Evolutionary conservation across 2,797 vertebrate species (phyloP).

Genomic region (Syncerus caffer): DNA sequence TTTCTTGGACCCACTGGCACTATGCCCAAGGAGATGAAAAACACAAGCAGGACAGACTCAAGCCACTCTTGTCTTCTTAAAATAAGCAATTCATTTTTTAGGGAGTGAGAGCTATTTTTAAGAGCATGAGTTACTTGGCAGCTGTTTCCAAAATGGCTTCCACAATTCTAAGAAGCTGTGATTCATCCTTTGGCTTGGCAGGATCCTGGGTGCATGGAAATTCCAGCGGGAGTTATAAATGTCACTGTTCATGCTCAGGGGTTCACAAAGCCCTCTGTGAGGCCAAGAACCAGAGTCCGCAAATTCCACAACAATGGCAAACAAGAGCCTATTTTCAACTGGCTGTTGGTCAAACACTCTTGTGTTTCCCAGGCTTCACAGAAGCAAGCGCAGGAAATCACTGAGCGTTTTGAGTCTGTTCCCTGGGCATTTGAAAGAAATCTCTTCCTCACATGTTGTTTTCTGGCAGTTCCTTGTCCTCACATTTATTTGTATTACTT

Average conservation of each 20-base stretch:
- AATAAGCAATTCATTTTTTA: conserved; percentile 61
- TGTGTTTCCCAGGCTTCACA: background rate
- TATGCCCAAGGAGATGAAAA: conserved; percentile 54
- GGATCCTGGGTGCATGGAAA: conserved; percentile 52
- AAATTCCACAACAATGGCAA: background rate
- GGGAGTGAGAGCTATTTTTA: conserved; percentile 61
- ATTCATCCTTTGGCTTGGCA: conserved; percentile 34
- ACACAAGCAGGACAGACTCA: conserved; percentile 43
- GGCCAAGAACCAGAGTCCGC: background rate
- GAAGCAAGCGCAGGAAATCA: background rate
- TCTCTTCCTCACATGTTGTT: background rate
- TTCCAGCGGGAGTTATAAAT: conserved; percentile 43
- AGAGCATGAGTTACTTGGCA: conserved; percentile 47
- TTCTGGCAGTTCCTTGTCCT: background rate
- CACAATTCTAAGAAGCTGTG: conserved; percentile 58
- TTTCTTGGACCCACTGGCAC: conserved; percentile 53
- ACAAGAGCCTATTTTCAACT: conserved; percentile 36
- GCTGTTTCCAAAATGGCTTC: conserved; percentile 53
- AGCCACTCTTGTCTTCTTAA: conserved; percentile 60
- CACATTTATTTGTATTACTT: background rate
- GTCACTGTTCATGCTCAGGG: background rate
- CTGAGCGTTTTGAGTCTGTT: background rate
- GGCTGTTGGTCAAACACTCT: background rate
- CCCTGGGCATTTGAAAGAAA: background rate
- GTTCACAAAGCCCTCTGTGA: background rate